Percentiles rank a stretch among this genome's conserved stretches.
phyloP scores from a whole-genome alignment of 1,140 invertebrate species.

The Rhagoletis pomonella region DNA sequence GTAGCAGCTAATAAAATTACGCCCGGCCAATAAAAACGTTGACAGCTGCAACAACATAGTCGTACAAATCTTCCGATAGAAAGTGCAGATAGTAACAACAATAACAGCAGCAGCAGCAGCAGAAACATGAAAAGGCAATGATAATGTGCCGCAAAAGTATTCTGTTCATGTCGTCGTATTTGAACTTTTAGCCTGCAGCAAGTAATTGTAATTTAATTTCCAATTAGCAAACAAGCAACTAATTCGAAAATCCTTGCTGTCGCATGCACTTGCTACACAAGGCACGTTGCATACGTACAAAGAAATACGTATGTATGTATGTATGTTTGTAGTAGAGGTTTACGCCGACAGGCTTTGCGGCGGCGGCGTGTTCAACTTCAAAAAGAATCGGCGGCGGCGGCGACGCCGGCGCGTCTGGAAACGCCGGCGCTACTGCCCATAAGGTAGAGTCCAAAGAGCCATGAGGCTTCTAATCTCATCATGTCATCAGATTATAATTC shows the following conservation, averaged over 20 bases:
- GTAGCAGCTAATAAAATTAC: constrained; percentile 5
- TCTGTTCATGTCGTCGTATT: constrained; percentile 40
- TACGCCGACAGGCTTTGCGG: too few species aligned
- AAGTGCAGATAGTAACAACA: neutral
- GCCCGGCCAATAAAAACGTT: neutral
- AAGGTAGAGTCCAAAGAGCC: too few species aligned
- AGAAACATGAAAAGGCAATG: constrained; percentile 22
- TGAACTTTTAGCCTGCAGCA: constrained; percentile 67
- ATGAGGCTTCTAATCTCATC: too few species aligned
- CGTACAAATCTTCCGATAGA: neutral
- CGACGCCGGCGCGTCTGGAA: too few species aligned
- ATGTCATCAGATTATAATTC: too few species aligned
- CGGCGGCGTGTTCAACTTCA: too few species aligned
- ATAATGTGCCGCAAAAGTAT: constrained; percentile 65
- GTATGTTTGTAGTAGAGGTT: neutral
- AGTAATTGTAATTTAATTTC: constrained; percentile 74
- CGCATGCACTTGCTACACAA: constrained; percentile 13
- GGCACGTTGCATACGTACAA: neutral
- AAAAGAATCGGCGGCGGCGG: too few species aligned
- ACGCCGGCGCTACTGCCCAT: too few species aligned
- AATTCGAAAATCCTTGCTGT: constrained; percentile 57
- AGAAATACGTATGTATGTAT: neutral
- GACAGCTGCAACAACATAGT: neutral
- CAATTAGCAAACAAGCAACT: constrained; percentile 73
- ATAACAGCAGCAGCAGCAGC: neutral